Evolutionary conservation across 2,113 vertebrate species (phyloP), one percentile per base, ranked within the genome.

Genomic region (Oreotrochilus melanogaster): DNA sequence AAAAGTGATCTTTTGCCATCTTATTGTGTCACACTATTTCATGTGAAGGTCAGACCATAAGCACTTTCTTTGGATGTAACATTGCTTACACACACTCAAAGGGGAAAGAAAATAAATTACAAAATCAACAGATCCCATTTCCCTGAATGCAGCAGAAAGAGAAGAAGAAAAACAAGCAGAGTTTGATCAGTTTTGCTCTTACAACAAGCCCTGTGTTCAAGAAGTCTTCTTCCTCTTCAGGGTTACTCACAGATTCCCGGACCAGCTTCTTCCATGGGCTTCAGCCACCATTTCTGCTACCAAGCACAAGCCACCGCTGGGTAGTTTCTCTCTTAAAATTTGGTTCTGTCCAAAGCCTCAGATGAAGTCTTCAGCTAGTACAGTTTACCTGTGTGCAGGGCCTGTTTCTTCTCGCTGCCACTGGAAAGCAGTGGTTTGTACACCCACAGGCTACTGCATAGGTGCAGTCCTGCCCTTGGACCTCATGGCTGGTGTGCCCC

Each of bases 291-390:
- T 72, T 78, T 88, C 70, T 67, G 24, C 53, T 47, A 53, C 47
- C 21, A 78, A 62, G 25, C 33, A 11, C 6, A 14, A 43, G 33
- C 9, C 33, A 30, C 33, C 35, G 28, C 9, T 0, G 0, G 1
- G 12, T 48, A 18, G 25, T 27, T 94, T 78, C 50, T 71, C 31
- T 75, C 27, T 64, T 64, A 18, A 25, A 5, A 47, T 22, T 82
- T 67, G 4, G 18, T 72, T 88, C 53, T 54, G 12, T 24, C 24
- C 33, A 42, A 58, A 87, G 19, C 10, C 15, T 31, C 21, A 78
- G 48, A 39, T 45, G 25, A 89, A 94, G 43, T 19, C 61, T 82
- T 82, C 70, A 47, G 12, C 33, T 60, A 47, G 28, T 7, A 62
- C 7, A 21, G 10, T 28, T 62, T 15, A 78, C 30, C 33, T 54